Base-by-base conservation (phyloP, 2,888 invertebrate species). In the Epiblema foenella region DNA sequence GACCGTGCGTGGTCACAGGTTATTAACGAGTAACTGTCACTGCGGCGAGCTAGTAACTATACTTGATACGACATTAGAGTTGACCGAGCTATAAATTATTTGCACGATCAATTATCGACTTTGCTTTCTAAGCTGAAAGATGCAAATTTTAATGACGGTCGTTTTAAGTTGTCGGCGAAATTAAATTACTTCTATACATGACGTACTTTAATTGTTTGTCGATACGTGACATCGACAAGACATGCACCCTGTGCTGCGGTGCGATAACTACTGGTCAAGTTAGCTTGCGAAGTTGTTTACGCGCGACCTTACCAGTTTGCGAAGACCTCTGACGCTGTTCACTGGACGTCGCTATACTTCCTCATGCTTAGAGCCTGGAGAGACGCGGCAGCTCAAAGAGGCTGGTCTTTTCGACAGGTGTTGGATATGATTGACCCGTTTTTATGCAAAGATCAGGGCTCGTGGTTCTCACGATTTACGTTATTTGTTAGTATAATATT, bases 211-310 rank as follows among this genome's bases (percentile, higher is more conserved):
- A 54, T 39, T 20, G 20, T 7, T 2, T 64, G 52, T 24, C 52
- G 52, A 64, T 54, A 64, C 39, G 54, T 52, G 20, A 52, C 12
- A 51, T 37, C 63, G 52, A 37, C 69, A 62, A 58, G 51, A 70
- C 70, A 70, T 66, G 59, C 70, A 70, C 65, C 70, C 20, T 46
- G 54, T 60, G 18, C 46, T 46, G 59, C 54, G 54, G 65, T 24
- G 39, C 65, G 59, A 46, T 60, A 60, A 65, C 59, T 70, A 70
- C 70, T 70, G 70, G 65, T 66, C 70, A 70, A 70, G 52, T 54
- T 65, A 42, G 65, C 51, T 66, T 64, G 64, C 39, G 37, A 52
- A 29, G 65, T 54, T 59, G 65, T 70, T 70, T 59, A 70, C 69
- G 59, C 51, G 29, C 42, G 29, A 49, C 3, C 8, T 20, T n/a